These are phyloP conservation scores for Pollenia griseotomentosa DNA, from an alignment of 2,888 invertebrate genomes.

Conservation along the genomic window DNA sequence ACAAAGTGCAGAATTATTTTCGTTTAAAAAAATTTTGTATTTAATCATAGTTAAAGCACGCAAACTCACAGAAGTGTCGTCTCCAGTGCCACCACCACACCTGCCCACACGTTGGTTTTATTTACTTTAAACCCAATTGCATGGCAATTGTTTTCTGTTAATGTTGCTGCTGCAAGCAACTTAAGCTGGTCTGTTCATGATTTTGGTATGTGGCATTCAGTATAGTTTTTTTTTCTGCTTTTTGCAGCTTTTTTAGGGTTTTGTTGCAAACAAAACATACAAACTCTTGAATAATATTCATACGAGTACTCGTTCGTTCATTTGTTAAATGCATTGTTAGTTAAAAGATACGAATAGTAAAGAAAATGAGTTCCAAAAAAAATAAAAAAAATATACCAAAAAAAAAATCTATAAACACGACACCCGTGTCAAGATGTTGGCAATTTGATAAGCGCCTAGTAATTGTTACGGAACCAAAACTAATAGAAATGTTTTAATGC, in stretches of 20 bases:
- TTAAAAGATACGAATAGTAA: conserved; percentile 31
- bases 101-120: conserved; percentile 67
- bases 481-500: conserved; percentile 80
- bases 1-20: conserved; percentile 17
- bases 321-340: conserved; percentile 16
- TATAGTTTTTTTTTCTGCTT: conserved; percentile 22
- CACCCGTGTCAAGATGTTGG: conserved; percentile 77
- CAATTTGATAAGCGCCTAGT: conserved; percentile 79
- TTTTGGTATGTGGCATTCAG: conserved; percentile 61
- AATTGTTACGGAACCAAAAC: conserved; percentile 78
- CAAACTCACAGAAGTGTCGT: conserved; percentile 60
- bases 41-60: conserved; percentile 48
- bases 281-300: not conserved
- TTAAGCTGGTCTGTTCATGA: conserved; percentile 55
- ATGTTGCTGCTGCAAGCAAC: conserved; percentile 7
- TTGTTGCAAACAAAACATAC: conserved; percentile 14
- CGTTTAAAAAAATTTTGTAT: conserved; percentile 12
- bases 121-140: conserved; percentile 34
- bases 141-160: conserved; percentile 27
- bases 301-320: not conserved
- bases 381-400: conserved; percentile 56
- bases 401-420: conserved; percentile 70
- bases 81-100: conserved; percentile 68
- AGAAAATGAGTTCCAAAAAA: conserved; percentile 59
- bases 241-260: not conserved